phyloP scores from a whole-genome alignment of 2,113 vertebrate genomes.

The Tragelaphus buxtoni region DNA sequence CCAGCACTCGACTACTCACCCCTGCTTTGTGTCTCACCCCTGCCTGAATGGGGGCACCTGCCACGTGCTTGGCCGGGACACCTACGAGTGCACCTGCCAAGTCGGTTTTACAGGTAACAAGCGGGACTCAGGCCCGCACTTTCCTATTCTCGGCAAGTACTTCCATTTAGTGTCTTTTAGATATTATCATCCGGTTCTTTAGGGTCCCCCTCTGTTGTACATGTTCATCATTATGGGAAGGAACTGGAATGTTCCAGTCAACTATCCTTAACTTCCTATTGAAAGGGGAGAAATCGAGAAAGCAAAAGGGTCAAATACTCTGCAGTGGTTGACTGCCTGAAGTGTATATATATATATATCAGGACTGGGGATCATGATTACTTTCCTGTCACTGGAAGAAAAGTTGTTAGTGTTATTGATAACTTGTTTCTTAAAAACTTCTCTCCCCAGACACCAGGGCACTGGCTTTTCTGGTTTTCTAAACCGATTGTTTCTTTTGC shows the following conservation, averaged over 20 bases:
- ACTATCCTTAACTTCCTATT: background rate
- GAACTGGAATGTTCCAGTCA: background rate
- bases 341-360: background rate
- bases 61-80: slow-evolving; percentile 82
- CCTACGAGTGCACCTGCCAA: slow-evolving; percentile 86
- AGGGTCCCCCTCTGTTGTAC: background rate
- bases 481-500: background rate
- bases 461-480: background rate
- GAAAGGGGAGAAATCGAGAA: background rate
- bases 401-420: background rate
- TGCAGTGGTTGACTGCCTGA: background rate
- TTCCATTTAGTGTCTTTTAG: background rate
- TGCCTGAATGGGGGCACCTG: slow-evolving; percentile 88
- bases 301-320: background rate
- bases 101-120: slow-evolving; percentile 90
- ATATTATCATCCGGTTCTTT: background rate
- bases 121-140: background rate
- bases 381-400: background rate
- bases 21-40: slow-evolving; percentile 88
- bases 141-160: background rate
- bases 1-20: slow-evolving; percentile 86
- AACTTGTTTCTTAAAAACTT: background rate
- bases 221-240: background rate
- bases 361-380: background rate
- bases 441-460: background rate